phyloP scores from a whole-genome alignment of 2,113 vertebrate genomes.

The Corvus moneduloides region DNA sequence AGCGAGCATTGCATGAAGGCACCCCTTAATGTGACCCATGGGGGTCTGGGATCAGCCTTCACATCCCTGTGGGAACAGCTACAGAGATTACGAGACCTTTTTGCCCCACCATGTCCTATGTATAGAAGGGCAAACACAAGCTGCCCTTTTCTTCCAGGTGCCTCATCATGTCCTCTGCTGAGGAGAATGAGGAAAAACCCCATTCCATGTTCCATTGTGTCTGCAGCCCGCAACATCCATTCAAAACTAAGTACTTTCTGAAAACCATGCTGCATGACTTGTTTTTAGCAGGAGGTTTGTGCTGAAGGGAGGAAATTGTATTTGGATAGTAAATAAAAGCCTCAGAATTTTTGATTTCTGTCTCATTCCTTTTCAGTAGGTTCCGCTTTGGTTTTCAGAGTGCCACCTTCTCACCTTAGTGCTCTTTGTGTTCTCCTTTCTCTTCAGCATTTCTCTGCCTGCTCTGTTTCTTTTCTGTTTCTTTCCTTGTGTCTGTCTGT shows the following conservation, averaged over 20 bases:
- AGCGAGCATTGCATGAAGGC: neutral
- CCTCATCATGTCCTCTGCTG: neutral
- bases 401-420: neutral
- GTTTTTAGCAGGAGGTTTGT: neutral
- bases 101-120: too few species aligned
- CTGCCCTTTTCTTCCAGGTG: neutral
- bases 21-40: neutral
- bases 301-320: neutral
- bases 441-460: neutral
- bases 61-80: neutral
- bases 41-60: neutral
- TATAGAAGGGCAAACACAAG: too few species aligned
- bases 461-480: neutral
- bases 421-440: neutral
- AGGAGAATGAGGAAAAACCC: neutral
- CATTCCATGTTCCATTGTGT: rapidly evolving
- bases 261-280: neutral
- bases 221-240: neutral
- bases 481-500: neutral
- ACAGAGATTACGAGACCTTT: neutral
- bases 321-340: neutral
- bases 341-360: neutral
- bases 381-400: neutral
- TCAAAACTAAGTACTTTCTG: neutral
- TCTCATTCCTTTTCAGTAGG: neutral